A percentile compares a stretch with the other conserved stretches of the same genome.
Conservation (phyloP, 2,888 invertebrate genomes). For the Orthosia gracilis region DNA sequence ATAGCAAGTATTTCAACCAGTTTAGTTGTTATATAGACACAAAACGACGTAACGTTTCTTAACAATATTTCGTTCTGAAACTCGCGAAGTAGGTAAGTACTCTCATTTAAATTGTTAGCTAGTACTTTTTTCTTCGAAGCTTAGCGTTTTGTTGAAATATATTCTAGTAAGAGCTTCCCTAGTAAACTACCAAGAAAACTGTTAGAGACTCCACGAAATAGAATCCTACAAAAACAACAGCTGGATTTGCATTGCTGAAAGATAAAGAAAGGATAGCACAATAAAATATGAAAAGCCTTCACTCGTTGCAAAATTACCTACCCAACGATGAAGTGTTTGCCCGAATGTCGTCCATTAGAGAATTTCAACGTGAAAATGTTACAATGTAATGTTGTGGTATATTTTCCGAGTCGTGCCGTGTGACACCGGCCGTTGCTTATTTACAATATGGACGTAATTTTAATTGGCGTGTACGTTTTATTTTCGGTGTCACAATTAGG, state of each 20-base stretch:
- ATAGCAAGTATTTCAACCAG: constrained; percentile 33
- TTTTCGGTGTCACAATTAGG: constrained; percentile 2
- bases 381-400: constrained; percentile 17
- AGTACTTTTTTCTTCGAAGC: constrained; percentile 24
- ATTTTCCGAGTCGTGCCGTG: constrained; percentile 6
- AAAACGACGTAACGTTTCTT: constrained; percentile 24
- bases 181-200: constrained; percentile 1
- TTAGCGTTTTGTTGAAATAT: constrained; percentile 8
- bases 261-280: not conserved
- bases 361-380: constrained; percentile 32
- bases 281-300: constrained; percentile 19
- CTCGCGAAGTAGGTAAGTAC: constrained; percentile 11
- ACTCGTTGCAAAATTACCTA: constrained; percentile 6
- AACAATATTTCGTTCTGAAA: constrained; percentile 31
- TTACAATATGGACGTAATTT: constrained; percentile 19
- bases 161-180: constrained; percentile 3
- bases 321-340: constrained; percentile 19
- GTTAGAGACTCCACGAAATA: not conserved
- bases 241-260: too few relatives aligned
- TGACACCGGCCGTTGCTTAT: constrained; percentile 8
- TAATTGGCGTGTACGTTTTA: constrained; percentile 10
- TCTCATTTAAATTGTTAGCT: constrained; percentile 16
- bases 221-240: not conserved
- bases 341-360: constrained; percentile 33
- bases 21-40: constrained; percentile 1